A percentile compares a stretch with the other conserved stretches of the same genome.
These are phyloP conservation scores for Melanotaenia boesemani DNA, from an alignment of 2,797 vertebrate genomes.

Conservation along the genomic window DNA sequence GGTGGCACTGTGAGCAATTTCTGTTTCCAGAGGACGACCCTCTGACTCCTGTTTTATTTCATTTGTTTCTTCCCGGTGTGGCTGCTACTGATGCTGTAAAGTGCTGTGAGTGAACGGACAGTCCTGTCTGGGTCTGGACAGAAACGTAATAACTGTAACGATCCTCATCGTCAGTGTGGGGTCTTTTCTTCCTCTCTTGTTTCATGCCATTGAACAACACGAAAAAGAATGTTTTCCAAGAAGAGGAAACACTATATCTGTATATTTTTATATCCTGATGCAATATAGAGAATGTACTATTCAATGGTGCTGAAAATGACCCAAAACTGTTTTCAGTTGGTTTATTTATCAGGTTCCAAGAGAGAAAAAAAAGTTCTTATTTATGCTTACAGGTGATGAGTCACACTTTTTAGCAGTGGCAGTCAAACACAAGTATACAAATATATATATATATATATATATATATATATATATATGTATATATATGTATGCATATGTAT, in stretches of 20 bases:
- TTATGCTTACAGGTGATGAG: slow-evolving; percentile 83
- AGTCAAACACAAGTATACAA: slow-evolving; percentile 70
- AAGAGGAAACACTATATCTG: slow-evolving; percentile 79
- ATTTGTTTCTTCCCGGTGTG: slow-evolving; percentile 70
- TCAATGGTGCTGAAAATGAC: slow-evolving; percentile 88
- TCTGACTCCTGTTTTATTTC: slow-evolving; percentile 40
- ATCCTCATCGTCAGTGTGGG: slow-evolving; percentile 55
- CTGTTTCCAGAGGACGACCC: slow-evolving; percentile 43
- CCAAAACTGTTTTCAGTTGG: slow-evolving; percentile 85
- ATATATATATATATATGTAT: too few relatives aligned
- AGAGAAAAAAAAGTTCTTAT: slow-evolving; percentile 81
- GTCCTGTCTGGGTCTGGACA: slow-evolving; percentile 43
- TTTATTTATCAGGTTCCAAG: slow-evolving; percentile 80
- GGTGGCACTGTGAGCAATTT: slow-evolving; percentile 64
- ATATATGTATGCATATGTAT: too few relatives aligned
- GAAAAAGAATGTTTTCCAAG: slow-evolving; percentile 82
- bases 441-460: too few relatives aligned
- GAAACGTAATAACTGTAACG: slow-evolving; percentile 18
- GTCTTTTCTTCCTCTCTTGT: slow-evolving; percentile 80
- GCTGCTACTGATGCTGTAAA: slow-evolving; percentile 82
- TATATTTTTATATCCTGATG: slow-evolving; percentile 90
- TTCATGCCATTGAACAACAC: slow-evolving; percentile 87
- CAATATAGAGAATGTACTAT: slow-evolving; percentile 88
- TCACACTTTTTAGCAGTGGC: slow-evolving; percentile 82
- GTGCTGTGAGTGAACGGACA: slow-evolving; percentile 81